phyloP scores from a whole-genome alignment of 2,888 invertebrate species.

The Amblyteles armatorius region DNA sequence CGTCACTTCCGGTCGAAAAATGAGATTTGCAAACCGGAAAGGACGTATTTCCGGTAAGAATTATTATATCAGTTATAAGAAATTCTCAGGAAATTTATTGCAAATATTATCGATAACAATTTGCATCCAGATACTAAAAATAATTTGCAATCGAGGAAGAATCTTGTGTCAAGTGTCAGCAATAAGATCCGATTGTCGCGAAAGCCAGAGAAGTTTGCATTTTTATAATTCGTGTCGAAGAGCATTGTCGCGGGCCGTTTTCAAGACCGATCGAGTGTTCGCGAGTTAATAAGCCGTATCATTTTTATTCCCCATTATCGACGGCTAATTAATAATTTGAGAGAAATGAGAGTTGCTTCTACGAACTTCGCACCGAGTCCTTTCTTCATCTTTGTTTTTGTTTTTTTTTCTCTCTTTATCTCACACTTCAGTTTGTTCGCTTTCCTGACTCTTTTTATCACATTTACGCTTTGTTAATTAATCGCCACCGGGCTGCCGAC shows the following conservation, averaged over 20 bases:
- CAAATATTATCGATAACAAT: no score
- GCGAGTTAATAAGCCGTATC: neutral
- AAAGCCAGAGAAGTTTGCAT: neutral
- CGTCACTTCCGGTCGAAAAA: no score
- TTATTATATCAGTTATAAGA: no score
- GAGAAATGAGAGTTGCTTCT: slow-evolving; percentile 27
- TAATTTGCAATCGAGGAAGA: no score
- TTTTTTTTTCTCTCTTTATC: slow-evolving; percentile 15
- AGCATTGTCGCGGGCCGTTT: neutral
- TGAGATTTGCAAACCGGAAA: no score
- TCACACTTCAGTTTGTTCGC: slow-evolving; percentile 48
- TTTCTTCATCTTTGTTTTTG: slow-evolving; percentile 3
- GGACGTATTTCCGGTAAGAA: no score
- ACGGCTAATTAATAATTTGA: slow-evolving; percentile 35
- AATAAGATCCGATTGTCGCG: neutral
- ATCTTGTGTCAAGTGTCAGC: neutral
- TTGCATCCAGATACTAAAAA: no score
- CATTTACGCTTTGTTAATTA: slow-evolving; percentile 66
- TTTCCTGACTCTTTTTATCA: slow-evolving; percentile 51
- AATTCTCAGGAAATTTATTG: no score
- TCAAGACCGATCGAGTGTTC: neutral
- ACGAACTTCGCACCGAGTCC: slow-evolving; percentile 29
- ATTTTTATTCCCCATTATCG: slow-evolving; percentile 26
- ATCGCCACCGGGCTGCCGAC: slow-evolving; percentile 54
- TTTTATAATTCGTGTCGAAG: neutral